These are phyloP conservation scores for Chelonus formosanus DNA, from an alignment of 2,888 invertebrate species.

Conservation along the genomic window DNA sequence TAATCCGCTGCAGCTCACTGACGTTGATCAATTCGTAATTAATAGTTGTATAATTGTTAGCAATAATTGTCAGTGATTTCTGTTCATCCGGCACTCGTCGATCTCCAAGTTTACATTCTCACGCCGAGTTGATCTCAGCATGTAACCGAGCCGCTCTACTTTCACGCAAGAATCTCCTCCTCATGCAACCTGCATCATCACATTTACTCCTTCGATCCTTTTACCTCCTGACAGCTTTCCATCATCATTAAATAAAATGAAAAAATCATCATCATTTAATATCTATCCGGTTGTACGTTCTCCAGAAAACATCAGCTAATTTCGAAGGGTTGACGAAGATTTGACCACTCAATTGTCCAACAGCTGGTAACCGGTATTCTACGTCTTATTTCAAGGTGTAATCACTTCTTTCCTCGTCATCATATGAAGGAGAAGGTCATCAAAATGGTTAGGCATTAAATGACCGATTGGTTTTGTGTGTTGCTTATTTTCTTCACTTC, in stretches of 20 bases:
- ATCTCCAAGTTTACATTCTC: slow-evolving; percentile 28
- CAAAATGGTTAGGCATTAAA: slow-evolving; percentile 3
- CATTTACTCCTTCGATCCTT: not conserved
- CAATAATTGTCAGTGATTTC: slow-evolving; percentile 28
- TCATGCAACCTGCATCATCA: slow-evolving; percentile 6
- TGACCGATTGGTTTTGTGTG: slow-evolving; percentile 21
- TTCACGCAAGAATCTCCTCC: slow-evolving; percentile 20
- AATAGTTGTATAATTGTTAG: slow-evolving; percentile 33
- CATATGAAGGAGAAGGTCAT: slow-evolving; percentile 2
- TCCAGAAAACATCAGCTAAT: not conserved
- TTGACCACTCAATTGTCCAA: slow-evolving; percentile 16
- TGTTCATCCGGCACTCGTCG: slow-evolving; percentile 26
- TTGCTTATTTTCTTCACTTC: slow-evolving; percentile 14
- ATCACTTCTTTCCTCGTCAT: slow-evolving; percentile 1
- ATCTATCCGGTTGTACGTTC: no score
- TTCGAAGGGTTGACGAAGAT: slow-evolving; percentile 7
- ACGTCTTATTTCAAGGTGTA: slow-evolving; percentile 14
- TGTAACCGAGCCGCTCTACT: slow-evolving; percentile 23
- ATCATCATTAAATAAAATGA: no score
- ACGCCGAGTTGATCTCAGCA: slow-evolving; percentile 12
- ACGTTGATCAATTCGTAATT: slow-evolving; percentile 31
- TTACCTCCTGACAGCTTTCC: no score
- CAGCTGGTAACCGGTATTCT: slow-evolving; percentile 29
- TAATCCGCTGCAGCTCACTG: slow-evolving; percentile 16
- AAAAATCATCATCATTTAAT: no score